Percentiles rank a stretch among this genome's conserved stretches.
Conservation (phyloP, 1,140 invertebrate genomes). For the Lasioglossum albipes region DNA sequence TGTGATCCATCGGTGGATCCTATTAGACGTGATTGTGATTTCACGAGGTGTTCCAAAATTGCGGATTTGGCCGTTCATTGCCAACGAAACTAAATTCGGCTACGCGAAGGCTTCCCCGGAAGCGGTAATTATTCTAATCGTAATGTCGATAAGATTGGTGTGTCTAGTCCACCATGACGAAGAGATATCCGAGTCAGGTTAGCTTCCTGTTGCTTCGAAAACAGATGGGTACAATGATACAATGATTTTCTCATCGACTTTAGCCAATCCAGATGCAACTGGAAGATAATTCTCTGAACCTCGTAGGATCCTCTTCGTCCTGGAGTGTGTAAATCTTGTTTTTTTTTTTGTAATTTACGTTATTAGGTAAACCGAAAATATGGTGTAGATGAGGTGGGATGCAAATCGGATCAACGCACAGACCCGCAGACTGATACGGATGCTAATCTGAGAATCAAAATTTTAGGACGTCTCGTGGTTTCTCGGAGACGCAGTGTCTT, state of each 20-base stretch:
- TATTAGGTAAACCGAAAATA: conserved; percentile 34
- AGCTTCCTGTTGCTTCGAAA: too few relatives aligned
- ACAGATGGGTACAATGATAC: neutral
- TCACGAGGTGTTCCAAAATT: conserved; percentile 72
- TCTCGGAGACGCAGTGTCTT: conserved; percentile 49
- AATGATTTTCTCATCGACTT: neutral
- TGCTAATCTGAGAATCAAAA: conserved; percentile 70
- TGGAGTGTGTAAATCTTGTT: conserved; percentile 31
- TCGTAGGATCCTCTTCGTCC: neutral
- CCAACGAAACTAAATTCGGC: conserved; percentile 5
- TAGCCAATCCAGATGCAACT: conserved; percentile 5
- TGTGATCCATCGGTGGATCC: neutral
- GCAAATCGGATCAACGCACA: conserved; percentile 64
- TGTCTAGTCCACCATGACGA: conserved; percentile 73
- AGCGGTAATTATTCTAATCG: conserved; percentile 68
- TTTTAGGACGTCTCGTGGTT: conserved; percentile 45
- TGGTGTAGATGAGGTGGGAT: conserved; percentile 20
- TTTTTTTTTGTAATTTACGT: conserved; percentile 28
- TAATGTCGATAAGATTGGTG: conserved; percentile 72
- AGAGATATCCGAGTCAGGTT: neutral
- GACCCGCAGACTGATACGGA: conserved; percentile 69
- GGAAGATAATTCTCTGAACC: neutral
- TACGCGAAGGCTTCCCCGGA: conserved; percentile 24
- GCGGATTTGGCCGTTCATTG: conserved; percentile 23
- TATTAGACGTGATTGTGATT: conserved; percentile 66